Percentiles rank a stretch among this genome's conserved stretches.
phyloP scores from a whole-genome alignment of 2,888 invertebrate species.

The Tenthredo amoena region DNA sequence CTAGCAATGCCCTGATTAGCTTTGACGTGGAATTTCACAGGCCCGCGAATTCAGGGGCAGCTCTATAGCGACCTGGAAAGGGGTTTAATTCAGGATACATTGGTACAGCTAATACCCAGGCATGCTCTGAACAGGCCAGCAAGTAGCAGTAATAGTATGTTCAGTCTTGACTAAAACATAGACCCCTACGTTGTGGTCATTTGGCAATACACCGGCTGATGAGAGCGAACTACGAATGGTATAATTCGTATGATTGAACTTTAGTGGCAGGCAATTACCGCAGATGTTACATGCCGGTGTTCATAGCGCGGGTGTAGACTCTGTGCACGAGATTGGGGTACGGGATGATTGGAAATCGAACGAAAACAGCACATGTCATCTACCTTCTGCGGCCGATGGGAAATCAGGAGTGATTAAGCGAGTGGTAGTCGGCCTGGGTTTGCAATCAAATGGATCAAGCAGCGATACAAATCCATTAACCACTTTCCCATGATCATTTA shows the following conservation, averaged over 20 bases:
- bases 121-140: background rate
- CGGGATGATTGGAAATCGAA: conserved; percentile 25
- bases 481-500: conserved; percentile 19
- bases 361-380: conserved; percentile 12
- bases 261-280: conserved; percentile 25
- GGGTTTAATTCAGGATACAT: background rate
- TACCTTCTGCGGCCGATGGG: background rate
- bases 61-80: background rate
- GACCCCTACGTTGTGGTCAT: background rate
- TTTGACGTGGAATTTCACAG: conserved; percentile 45
- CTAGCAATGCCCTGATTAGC: conserved; percentile 31
- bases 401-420: conserved; percentile 16
- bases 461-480: conserved; percentile 32
- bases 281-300: conserved; percentile 11
- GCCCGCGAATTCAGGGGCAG: background rate
- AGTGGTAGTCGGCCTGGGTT: background rate
- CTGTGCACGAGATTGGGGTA: background rate
- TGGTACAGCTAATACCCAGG: conserved; percentile 13
- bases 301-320: background rate
- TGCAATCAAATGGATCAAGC: conserved; percentile 14
- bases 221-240: background rate
- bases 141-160: background rate
- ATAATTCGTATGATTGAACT: conserved; percentile 37
- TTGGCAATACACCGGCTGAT: background rate
- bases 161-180: background rate